These are phyloP conservation scores for Entosphenus tridentatus DNA, from an alignment of 2,113 vertebrate species.

Conservation along the genomic window DNA sequence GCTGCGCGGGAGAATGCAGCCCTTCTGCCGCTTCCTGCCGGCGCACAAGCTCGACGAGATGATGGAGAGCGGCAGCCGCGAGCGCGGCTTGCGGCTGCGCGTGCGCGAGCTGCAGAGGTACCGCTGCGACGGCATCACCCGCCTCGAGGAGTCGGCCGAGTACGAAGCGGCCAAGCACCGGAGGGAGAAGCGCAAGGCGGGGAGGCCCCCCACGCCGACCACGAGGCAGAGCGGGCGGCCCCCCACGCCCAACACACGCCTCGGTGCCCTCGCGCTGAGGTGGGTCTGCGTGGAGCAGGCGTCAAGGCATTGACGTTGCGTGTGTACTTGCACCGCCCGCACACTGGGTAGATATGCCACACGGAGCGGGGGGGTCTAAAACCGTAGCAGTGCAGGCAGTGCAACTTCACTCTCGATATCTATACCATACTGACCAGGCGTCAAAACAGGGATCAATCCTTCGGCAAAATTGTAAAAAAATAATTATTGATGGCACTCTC, in stretches of 20 bases:
- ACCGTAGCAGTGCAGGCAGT: too few relatives aligned
- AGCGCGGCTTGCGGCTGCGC: slow-evolving; percentile 57
- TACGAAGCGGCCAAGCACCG: slow-evolving; percentile 82
- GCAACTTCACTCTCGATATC: too few relatives aligned
- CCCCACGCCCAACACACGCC: neutral
- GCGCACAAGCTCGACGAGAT: slow-evolving; percentile 76
- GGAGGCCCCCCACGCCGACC: neutral
- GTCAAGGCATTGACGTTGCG: too few relatives aligned
- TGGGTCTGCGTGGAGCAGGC: neutral
- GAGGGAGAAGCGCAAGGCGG: slow-evolving; percentile 67
- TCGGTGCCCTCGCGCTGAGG: neutral
- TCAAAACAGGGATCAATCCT: too few relatives aligned
- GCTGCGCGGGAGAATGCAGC: slow-evolving; percentile 45
- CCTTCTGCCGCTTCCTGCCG: slow-evolving; percentile 86
- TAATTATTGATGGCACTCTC: too few relatives aligned
- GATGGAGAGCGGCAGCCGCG: slow-evolving; percentile 86
- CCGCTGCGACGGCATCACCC: slow-evolving; percentile 68
- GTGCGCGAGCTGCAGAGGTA: slow-evolving; percentile 84
- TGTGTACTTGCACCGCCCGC: too few relatives aligned
- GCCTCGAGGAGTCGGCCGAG: slow-evolving; percentile 67
- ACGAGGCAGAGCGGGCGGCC: neutral
- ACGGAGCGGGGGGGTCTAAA: too few relatives aligned
- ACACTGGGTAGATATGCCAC: too few relatives aligned
- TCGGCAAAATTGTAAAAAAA: too few relatives aligned
- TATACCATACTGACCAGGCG: too few relatives aligned